phyloP scores from a whole-genome alignment of 2,113 vertebrate species.

The Scatophagus argus region DNA sequence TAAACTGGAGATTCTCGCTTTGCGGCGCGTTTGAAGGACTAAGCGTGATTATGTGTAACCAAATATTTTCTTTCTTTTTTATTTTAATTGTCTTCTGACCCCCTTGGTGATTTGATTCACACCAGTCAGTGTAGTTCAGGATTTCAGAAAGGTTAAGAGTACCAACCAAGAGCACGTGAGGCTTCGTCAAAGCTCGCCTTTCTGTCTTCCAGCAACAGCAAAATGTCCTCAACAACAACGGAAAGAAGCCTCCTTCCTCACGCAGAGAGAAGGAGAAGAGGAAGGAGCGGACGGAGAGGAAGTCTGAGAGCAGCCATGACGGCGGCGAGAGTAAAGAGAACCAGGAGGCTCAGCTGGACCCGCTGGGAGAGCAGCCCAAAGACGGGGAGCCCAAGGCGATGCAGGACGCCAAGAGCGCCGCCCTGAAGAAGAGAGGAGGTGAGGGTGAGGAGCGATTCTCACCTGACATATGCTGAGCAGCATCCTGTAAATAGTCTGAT shows the following conservation, averaged over 20 bases:
- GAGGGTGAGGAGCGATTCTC: slow-evolving; percentile 40
- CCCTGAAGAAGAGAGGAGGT: slow-evolving; percentile 91
- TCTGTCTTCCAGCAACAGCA: slow-evolving; percentile 82
- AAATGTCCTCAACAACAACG: slow-evolving; percentile 82
- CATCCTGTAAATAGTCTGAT: background rate
- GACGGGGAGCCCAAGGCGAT: slow-evolving; percentile 81
- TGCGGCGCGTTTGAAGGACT: background rate
- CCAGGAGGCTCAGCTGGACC: slow-evolving; percentile 83
- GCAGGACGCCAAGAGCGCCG: slow-evolving; percentile 84
- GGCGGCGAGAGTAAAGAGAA: slow-evolving; percentile 91
- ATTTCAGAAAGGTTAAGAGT: too few species aligned
- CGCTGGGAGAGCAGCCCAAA: slow-evolving; percentile 61
- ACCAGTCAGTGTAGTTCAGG: too few species aligned
- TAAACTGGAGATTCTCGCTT: background rate
- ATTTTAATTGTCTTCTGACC: too few species aligned
- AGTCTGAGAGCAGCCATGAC: slow-evolving; percentile 85
- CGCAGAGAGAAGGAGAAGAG: slow-evolving; percentile 85
- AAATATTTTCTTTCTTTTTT: too few species aligned
- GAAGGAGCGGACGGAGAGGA: slow-evolving; percentile 78
- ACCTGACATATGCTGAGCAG: background rate
- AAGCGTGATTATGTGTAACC: too few species aligned
- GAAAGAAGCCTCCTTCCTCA: slow-evolving; percentile 82
- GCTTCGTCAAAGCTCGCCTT: background rate
- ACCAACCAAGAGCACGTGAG: too few species aligned
- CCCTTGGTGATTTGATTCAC: too few species aligned